Evolutionary conservation across 2,113 vertebrate genomes (phyloP), one percentile per base, ranked within the genome.

Genomic region (Paracanthobrama guichenoti): DNA sequence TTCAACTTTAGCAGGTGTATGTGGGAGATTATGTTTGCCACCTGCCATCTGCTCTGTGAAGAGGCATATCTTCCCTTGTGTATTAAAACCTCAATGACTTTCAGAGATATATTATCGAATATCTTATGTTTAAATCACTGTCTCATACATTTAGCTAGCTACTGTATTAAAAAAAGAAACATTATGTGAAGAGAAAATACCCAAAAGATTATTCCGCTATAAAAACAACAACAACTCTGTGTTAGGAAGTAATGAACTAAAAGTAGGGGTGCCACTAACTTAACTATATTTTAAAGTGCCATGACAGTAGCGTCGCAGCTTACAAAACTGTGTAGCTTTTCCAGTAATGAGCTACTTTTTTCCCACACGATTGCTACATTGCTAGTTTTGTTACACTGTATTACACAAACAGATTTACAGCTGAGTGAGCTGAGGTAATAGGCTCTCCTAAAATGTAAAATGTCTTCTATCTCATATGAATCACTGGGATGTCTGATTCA

Each of bases 11-110:
- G 78, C 59, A 80, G 78, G 78, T 80, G 78, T 66, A 22, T 20
- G 26, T 24, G 26, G 16, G 78, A 80, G 60, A 80, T 80, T 66
- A 80, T 67, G 26, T 66, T 67, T n/a, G n/a, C n/a, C 78, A 66
- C 60, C 60, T 66, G 78, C 78, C 60, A 80, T 80, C 78, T 80
- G 78, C 60, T 66, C 78, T 66, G 39, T 79, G 22, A 20, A 76
- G 55, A 44, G 35, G 22, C 55, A 62, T 60, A 18, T 24, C 22
- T 10, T 44, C 55, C 35, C 55, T 16, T 11, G 39, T 22, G 78
- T 26, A 48, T 18, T 80, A 20, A 20, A 28, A 80, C 60, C 18
- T 80, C 60, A 60, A 44, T 26, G 55, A 62, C 55, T 20, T 67
- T 67, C 28, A 44, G 69, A 13, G 22, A 72, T 46, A 14, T 72